These are phyloP conservation scores for Cyanoderma ruficeps DNA, from an alignment of 2,113 vertebrate genomes.

Conservation along the genomic window DNA sequence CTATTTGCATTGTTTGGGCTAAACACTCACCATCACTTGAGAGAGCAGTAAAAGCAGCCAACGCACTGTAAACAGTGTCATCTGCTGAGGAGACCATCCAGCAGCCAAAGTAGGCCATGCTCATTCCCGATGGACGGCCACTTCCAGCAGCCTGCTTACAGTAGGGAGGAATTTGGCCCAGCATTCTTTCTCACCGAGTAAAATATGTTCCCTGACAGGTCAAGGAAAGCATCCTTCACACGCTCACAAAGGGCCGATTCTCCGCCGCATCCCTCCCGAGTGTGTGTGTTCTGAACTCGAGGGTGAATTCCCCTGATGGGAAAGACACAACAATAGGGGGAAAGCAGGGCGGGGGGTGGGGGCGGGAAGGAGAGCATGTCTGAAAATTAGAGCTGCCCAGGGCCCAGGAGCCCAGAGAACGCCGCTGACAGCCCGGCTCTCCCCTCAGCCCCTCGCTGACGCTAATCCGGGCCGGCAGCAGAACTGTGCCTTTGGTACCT, in stretches of 20 bases:
- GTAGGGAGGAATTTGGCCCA: constrained; percentile 25
- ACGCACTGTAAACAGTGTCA: background rate
- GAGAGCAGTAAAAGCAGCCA: constrained; percentile 19
- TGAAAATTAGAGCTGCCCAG: constrained; percentile 6
- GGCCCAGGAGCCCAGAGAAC: background rate
- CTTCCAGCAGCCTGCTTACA: constrained; percentile 14
- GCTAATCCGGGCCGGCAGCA: background rate
- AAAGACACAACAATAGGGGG: constrained; percentile 38
- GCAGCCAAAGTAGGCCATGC: background rate
- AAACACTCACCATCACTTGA: background rate
- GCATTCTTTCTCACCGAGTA: constrained; percentile 9
- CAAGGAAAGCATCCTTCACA: constrained; percentile 52
- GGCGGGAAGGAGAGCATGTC: background rate
- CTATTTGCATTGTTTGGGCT: constrained; percentile 25
- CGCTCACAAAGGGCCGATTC: constrained; percentile 19
- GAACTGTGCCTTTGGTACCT: background rate
- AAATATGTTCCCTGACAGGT: constrained; percentile 53
- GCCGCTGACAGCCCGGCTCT: background rate
- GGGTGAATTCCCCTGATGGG: constrained; percentile 13
- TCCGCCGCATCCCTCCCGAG: background rate
- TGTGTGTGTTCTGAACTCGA: constrained; percentile 16
- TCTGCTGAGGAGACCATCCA: background rate
- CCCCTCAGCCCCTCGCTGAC: background rate
- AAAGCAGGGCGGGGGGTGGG: background rate
- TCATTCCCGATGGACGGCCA: background rate